Evolutionary conservation across 1,140 invertebrate species (phyloP).

Genomic region (Drosophila nigrodunni): DNA sequence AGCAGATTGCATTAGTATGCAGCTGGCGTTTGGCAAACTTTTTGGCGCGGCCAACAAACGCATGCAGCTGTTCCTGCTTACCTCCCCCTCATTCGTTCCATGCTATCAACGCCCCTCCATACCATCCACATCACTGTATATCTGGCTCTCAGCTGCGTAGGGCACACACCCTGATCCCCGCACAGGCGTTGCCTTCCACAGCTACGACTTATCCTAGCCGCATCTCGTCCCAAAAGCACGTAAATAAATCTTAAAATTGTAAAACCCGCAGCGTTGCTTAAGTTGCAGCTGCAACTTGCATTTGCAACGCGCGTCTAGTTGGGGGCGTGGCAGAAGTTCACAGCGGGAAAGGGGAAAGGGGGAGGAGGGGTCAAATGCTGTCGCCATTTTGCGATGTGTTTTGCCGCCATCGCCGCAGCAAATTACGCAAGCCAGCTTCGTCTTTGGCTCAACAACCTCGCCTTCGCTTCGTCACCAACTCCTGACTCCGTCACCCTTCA

Average conservation of each 20-base stretch:
- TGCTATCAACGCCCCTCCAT: neutral
- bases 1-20: slow-evolving; percentile 64
- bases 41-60: slow-evolving; percentile 80
- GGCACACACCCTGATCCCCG: too few species aligned
- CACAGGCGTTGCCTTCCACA: neutral
- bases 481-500: too few species aligned
- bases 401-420: slow-evolving; percentile 80
- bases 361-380: slow-evolving; percentile 43
- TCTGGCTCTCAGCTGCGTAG: neutral
- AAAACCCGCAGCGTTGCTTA: slow-evolving; percentile 71
- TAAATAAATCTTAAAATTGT: slow-evolving; percentile 84
- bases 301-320: slow-evolving; percentile 20
- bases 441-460: slow-evolving; percentile 19
- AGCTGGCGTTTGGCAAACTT: slow-evolving; percentile 70
- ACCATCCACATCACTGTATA: neutral
- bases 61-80: slow-evolving; percentile 44
- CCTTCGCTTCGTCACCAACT: neutral
- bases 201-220: slow-evolving; percentile 48
- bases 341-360: neutral
- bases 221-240: slow-evolving; percentile 68
- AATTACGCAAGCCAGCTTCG: slow-evolving; percentile 72
- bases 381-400: slow-evolving; percentile 81
- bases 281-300: slow-evolving; percentile 32
- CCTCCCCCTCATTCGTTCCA: slow-evolving; percentile 7
- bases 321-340: neutral